These are phyloP conservation scores for Cephalopachus bancanus DNA, from an alignment of 2,797 vertebrate species.

Conservation along the genomic window DNA sequence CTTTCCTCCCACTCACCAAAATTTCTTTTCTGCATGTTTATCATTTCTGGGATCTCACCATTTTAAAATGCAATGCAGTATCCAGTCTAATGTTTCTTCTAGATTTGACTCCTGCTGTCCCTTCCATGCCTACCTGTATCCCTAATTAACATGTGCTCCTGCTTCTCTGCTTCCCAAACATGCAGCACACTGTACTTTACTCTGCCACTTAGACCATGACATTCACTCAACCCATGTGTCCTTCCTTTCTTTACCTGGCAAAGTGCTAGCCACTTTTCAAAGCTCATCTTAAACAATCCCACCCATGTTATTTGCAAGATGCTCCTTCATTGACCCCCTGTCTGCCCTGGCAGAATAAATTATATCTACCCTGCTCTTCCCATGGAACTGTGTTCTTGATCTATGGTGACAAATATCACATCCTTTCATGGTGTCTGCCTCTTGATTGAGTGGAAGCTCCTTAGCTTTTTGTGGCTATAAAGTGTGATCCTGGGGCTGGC, in stretches of 20 bases:
- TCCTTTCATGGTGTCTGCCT: not conserved
- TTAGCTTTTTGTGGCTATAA: not conserved
- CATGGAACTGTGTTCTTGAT: not conserved
- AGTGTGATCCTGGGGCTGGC: not conserved
- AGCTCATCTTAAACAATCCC: not conserved
- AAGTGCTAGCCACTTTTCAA: not conserved
- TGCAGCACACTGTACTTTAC: fast-evolving
- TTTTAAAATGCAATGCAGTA: not conserved
- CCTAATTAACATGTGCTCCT: fast-evolving
- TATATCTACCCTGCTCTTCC: not conserved
- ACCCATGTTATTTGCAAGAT: not conserved
- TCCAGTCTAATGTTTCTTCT: not conserved
- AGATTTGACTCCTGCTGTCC: not conserved
- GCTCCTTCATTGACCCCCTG: not conserved
- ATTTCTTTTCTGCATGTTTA: not conserved
- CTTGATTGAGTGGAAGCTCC: not conserved
- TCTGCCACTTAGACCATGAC: not conserved
- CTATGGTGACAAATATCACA: not conserved
- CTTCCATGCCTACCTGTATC: too few species aligned
- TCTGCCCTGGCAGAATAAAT: not conserved
- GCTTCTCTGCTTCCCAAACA: not conserved
- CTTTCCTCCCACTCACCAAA: too few species aligned
- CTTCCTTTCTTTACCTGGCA: not conserved
- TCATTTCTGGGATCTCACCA: not conserved
- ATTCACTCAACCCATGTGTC: not conserved